These are phyloP conservation scores for Temnothorax curvispinosus DNA, from an alignment of 1,140 invertebrate species.

Conservation along the genomic window DNA sequence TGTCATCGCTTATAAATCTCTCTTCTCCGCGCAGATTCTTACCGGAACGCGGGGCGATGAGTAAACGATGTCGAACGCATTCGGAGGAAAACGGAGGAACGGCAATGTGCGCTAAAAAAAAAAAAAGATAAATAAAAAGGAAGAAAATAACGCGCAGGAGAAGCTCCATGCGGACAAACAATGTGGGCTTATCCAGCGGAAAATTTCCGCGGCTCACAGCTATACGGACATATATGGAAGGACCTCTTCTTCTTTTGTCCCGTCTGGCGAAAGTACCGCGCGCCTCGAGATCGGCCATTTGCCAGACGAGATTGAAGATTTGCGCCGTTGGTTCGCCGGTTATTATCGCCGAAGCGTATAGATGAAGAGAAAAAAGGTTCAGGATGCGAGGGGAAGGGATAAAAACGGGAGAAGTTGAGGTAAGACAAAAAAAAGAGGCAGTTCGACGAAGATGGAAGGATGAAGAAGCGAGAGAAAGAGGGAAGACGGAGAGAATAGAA, in stretches of 20 bases:
- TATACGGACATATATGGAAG: constrained; percentile 26
- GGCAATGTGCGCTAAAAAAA: neutral
- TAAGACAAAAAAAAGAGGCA: constrained; percentile 19
- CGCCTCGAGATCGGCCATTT: constrained; percentile 73
- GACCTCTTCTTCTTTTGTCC: constrained; percentile 64
- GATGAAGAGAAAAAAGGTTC: constrained; percentile 55
- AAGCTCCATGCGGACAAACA: constrained; percentile 53
- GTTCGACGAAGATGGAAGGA: neutral
- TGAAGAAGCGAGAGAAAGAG: neutral
- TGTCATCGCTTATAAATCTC: constrained; percentile 62
- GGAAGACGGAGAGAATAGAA: neutral
- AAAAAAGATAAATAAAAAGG: constrained; percentile 16
- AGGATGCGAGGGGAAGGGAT: neutral
- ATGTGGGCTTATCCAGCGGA: constrained; percentile 28
- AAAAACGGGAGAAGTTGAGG: constrained; percentile 31
- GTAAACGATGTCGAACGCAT: constrained; percentile 10
- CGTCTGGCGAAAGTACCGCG: constrained; percentile 55
- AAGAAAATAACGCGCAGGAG: neutral
- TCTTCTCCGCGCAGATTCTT: constrained; percentile 20
- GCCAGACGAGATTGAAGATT: constrained; percentile 76
- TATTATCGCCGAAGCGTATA: constrained; percentile 73
- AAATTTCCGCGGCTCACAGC: constrained; percentile 52
- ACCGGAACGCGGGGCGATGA: too few species aligned
- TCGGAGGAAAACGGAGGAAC: constrained; percentile 5
- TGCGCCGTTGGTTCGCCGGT: constrained; percentile 64